Percentiles rank a stretch among this genome's conserved stretches.
Evolutionary conservation across 2,113 vertebrate genomes (phyloP).

Genomic region (Scomber scombrus): DNA sequence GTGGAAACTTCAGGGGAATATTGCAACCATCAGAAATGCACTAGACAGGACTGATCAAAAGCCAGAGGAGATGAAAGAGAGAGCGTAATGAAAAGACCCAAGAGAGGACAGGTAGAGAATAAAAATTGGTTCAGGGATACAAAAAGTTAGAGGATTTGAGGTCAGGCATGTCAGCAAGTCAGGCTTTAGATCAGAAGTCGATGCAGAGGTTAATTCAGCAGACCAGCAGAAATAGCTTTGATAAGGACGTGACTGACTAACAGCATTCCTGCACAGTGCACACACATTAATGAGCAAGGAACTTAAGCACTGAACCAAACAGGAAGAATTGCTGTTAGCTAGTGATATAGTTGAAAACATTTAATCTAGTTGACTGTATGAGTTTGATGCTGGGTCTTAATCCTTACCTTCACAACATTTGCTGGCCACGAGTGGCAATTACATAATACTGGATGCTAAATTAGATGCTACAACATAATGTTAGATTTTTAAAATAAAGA

Average conservation of each 20-base stretch:
- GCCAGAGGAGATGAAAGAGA: constrained; percentile 11
- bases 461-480: no score
- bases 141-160: not conserved
- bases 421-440: not conserved
- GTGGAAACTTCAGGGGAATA: constrained; percentile 21
- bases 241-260: not conserved
- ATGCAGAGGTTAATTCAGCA: no score
- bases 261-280: not conserved
- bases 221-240: not conserved
- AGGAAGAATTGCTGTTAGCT: no score
- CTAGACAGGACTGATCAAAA: constrained; percentile 20
- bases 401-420: no score
- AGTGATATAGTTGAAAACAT: no score
- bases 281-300: not conserved
- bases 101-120: constrained; percentile 16
- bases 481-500: not conserved
- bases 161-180: not conserved
- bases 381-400: no score
- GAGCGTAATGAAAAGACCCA: constrained; percentile 2
- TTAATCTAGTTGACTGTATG: no score
- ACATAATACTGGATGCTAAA: no score
- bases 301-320: no score
- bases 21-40: constrained; percentile 18
- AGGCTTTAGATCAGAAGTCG: not conserved
- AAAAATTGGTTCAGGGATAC: not conserved